Evolutionary conservation across 1,140 invertebrate species (phyloP).

Genomic region (Penaeus vannamei): DNA sequence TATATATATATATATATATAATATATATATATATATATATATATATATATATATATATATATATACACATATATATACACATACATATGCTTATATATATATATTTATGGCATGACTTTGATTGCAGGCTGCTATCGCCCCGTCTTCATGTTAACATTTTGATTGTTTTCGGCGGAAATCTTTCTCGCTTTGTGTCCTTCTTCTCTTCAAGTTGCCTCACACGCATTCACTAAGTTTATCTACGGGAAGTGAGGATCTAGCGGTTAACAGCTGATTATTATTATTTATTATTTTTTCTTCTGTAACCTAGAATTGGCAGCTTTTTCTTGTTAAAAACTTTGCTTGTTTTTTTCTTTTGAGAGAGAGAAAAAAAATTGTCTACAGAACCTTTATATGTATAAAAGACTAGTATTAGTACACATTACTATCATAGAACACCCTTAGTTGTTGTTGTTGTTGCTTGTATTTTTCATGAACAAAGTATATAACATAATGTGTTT

Average conservation of each 20-base stretch:
- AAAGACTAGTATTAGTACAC: constrained; percentile 30
- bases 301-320: constrained; percentile 29
- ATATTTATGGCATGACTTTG: not conserved
- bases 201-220: too few relatives aligned
- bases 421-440: constrained; percentile 29
- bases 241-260: constrained; percentile 23
- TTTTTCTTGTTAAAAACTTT: constrained; percentile 26
- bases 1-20: not conserved
- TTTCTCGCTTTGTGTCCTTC: too few relatives aligned
- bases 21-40: not conserved
- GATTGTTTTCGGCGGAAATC: not conserved
- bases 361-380: constrained; percentile 3
- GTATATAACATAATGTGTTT: constrained; percentile 43
- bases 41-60: not conserved
- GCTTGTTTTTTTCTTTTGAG: constrained; percentile 7
- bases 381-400: constrained; percentile 38
- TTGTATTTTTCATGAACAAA: constrained; percentile 19
- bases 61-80: not conserved
- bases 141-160: not conserved
- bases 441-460: not conserved
- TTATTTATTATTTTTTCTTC: not conserved
- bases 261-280: constrained; percentile 6
- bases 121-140: not conserved
- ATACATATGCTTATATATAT: not conserved
- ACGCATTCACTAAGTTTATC: constrained; percentile 5